Evolutionary conservation across 1,140 invertebrate species (phyloP).

Genomic region (Lethocerus indicus): DNA sequence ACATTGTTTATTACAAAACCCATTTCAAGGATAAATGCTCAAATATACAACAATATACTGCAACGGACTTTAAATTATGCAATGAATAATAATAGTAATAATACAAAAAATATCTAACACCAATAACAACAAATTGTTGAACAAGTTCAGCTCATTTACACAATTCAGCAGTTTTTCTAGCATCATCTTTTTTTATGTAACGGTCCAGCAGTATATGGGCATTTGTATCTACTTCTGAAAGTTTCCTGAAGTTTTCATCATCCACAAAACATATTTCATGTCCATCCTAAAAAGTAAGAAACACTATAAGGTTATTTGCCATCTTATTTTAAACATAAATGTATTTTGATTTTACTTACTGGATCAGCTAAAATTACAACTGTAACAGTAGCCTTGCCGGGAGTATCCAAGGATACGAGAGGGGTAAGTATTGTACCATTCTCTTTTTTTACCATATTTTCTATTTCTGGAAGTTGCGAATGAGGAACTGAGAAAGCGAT

Average conservation of each 20-base stretch:
- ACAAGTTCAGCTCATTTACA: no score
- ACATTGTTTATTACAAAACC: no score
- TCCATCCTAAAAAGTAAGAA: slow-evolving; percentile 47
- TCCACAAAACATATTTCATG: slow-evolving; percentile 99
- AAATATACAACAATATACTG: no score
- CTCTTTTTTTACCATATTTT: slow-evolving; percentile 51
- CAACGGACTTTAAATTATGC: no score
- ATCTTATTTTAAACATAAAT: slow-evolving; percentile 5
- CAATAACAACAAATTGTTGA: no score
- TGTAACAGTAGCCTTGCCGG: slow-evolving; percentile 87
- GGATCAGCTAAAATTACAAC: slow-evolving; percentile 94
- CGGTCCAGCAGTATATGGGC: slow-evolving; percentile 63
- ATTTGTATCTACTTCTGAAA: slow-evolving; percentile 74
- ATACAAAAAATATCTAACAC: no score
- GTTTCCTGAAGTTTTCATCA: slow-evolving; percentile 77
- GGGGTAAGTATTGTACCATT: slow-evolving; percentile 70
- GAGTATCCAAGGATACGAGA: slow-evolving; percentile 78
- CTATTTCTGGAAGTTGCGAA: slow-evolving; percentile 50
- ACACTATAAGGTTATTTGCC: no score
- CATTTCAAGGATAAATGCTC: no score
- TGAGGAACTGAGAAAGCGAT: slow-evolving; percentile 84
- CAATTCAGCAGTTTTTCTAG: slow-evolving; percentile 13
- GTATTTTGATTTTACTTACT: slow-evolving; percentile 25
- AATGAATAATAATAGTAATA: no score
- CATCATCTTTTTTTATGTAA: slow-evolving; percentile 52